These are phyloP conservation scores for Isoperla grammatica DNA, from an alignment of 2,888 invertebrate species.

Conservation along the genomic window DNA sequence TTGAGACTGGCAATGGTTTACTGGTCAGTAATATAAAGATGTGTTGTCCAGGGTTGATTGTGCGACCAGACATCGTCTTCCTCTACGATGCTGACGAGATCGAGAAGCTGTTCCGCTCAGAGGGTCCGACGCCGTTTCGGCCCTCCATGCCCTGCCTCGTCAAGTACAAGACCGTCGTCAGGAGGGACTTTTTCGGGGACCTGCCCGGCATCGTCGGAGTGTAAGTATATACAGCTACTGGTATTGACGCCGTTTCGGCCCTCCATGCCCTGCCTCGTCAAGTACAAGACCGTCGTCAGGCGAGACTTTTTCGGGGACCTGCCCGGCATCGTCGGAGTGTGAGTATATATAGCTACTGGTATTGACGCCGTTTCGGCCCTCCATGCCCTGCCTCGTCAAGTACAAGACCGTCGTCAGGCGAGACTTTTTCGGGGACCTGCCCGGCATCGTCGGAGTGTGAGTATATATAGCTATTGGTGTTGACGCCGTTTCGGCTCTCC, in stretches of 20 bases:
- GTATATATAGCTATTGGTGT: too few relatives aligned
- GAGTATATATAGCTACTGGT: conserved; percentile 46
- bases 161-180: conserved; percentile 73
- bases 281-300: conserved; percentile 74
- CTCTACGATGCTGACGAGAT: conserved; percentile 81
- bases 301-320: conserved; percentile 77
- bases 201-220: conserved; percentile 80
- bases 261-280: conserved; percentile 80
- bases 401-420: neutral
- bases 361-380: neutral
- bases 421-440: neutral
- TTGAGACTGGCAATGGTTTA: too few relatives aligned
- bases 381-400: neutral
- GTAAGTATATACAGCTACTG: conserved; percentile 55
- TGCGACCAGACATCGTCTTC: conserved; percentile 74
- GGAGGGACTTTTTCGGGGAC: conserved; percentile 77
- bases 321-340: conserved; percentile 83
- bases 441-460: neutral
- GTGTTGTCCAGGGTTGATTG: conserved; percentile 59
- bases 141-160: conserved; percentile 84
- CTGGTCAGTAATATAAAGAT: too few relatives aligned
- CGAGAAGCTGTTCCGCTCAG: conserved; percentile 73
- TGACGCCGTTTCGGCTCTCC: conserved; percentile 54
- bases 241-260: neutral
- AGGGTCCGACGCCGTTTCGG: conserved; percentile 75